Base-by-base conservation (phyloP, 2,888 invertebrate species). In the Pachycephus smyrnensis region DNA sequence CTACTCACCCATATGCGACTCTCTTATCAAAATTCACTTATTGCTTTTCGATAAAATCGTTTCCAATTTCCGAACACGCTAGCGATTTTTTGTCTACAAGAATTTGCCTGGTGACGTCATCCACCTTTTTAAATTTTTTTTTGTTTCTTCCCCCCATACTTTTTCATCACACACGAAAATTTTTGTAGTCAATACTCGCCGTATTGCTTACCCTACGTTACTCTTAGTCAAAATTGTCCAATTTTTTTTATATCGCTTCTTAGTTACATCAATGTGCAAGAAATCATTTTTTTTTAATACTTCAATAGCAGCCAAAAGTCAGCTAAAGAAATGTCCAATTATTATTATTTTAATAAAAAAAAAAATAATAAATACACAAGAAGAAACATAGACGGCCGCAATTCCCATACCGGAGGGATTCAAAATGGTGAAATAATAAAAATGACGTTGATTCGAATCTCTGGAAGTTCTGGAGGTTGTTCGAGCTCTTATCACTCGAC, bases 381-480 rank as follows among this genome's bases (percentile, higher is more conserved):
- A 4, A 15, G 3, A 37, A 15, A 23, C 6, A 9, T 6, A 55
- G 4, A 9, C 40, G 15, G 23, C 23, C 23, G 40, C 40, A 23
- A 23, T 55, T 55, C 23, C 23, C 23, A 9, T 55, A 23, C 23
- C 40, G 23, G 6, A 23, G 23, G 37, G 37, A 40, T 40, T 23
- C 40, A 55, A 23, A 23, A 3, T 55, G 15, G 23, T 0, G 1
- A 55, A 55, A 55, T 55, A 6, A 23, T 55, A 23, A 23, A 55
- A 55, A 23, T 9, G 23, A 2, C 40, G 40, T 55, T 55, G 40
- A 55, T 23, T 23, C 15, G 15, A 40, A 40, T 40, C 2, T 71
- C 12, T 33, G 71, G 71, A 71, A 71, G 71, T 71, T 71, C 71
- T 71, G 71, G 71, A 71, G 71, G 71, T 71, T 33, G 71, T n/a